Conservation (phyloP, 2,888 invertebrate genomes). For the Celastrina argiolus region DNA sequence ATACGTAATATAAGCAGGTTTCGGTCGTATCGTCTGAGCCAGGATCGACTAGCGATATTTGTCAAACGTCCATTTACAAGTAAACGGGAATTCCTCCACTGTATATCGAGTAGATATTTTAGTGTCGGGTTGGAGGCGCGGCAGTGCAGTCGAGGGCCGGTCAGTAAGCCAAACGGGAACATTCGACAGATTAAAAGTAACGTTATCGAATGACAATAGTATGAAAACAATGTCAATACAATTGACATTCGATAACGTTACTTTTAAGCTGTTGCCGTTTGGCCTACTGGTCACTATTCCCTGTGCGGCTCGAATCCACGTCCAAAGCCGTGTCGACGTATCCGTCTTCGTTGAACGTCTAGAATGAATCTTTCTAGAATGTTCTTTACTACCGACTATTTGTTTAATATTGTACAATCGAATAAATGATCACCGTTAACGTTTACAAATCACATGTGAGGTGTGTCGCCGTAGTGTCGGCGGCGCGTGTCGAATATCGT, state of each 20-base stretch:
- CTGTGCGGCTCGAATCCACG: constrained; percentile 31
- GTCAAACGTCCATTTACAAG: constrained; percentile 68
- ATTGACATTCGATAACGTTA: no score
- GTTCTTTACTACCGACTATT: constrained; percentile 7
- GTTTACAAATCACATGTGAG: not conserved
- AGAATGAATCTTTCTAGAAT: not conserved
- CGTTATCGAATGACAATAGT: no score
- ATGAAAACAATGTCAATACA: no score
- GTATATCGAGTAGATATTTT: constrained; percentile 65
- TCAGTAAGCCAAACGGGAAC: no score
- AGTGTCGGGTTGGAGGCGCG: constrained; percentile 45
- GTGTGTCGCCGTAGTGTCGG: not conserved
- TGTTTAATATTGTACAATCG: not conserved
- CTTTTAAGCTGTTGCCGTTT: no score
- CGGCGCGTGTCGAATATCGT: not conserved
- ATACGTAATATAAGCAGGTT: constrained; percentile 17
- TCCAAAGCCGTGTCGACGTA: constrained; percentile 5
- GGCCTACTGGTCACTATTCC: no score
- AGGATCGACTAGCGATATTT: constrained; percentile 39
- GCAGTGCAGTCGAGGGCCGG: not conserved
- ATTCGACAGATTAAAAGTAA: no score
- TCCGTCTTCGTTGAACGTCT: constrained; percentile 1
- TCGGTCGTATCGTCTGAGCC: constrained; percentile 25
- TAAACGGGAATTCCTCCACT: constrained; percentile 69
- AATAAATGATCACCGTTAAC: constrained; percentile 6